These are phyloP conservation scores for Alosa sapidissima DNA, from an alignment of 2,797 vertebrate genomes.

Conservation along the genomic window DNA sequence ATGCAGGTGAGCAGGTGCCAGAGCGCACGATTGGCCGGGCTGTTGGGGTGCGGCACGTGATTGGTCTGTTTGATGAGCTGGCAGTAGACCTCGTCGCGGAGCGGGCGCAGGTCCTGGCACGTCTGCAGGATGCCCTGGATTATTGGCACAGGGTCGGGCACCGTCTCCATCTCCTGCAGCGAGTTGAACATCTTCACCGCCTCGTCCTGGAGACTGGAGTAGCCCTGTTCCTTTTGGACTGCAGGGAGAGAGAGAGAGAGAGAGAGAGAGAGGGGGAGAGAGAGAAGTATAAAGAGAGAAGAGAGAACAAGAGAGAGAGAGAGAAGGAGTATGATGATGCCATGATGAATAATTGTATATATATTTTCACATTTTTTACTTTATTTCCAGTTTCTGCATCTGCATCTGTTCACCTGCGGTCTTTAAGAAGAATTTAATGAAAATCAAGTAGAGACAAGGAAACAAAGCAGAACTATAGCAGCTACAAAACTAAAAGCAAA, in stretches of 20 bases:
- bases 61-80: conserved; percentile 96
- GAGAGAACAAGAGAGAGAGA: background rate
- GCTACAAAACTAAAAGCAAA: background rate
- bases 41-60: conserved; percentile 88
- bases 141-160: conserved; percentile 88
- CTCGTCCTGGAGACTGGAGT: conserved; percentile 91
- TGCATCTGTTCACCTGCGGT: too few species aligned
- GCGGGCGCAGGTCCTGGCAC: conserved; percentile 88
- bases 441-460: too few species aligned
- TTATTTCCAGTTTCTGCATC: too few species aligned
- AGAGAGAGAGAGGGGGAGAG: background rate
- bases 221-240: conserved; percentile 90
- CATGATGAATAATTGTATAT: background rate
- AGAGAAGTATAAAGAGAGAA: background rate
- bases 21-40: conserved; percentile 84
- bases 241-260: conserved; percentile 16
- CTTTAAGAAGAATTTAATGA: too few species aligned
- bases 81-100: conserved; percentile 92
- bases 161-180: conserved; percentile 90
- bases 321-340: background rate
- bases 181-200: conserved; percentile 93
- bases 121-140: conserved; percentile 94
- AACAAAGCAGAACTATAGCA: too few species aligned
- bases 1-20: conserved; percentile 93
- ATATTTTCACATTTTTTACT: too few species aligned